Evolutionary conservation across 2,113 vertebrate genomes (phyloP).

Genomic region (Okapia johnstoni): DNA sequence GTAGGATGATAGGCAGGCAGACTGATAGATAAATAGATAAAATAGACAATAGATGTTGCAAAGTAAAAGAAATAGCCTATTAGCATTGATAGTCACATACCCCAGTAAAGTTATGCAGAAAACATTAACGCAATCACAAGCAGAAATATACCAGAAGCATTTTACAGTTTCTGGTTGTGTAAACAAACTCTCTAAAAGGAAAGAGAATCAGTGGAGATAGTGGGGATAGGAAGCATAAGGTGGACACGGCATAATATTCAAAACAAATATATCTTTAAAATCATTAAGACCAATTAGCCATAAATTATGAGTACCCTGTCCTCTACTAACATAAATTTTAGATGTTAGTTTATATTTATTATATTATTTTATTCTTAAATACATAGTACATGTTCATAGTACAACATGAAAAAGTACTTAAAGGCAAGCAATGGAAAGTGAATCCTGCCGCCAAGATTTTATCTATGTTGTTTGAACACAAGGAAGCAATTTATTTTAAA

Average conservation of each 20-base stretch:
- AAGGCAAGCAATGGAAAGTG: neutral
- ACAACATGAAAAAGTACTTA: neutral
- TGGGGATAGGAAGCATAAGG: neutral
- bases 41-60: neutral
- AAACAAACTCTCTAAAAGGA: neutral
- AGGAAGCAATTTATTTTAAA: conserved; percentile 11
- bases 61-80: neutral
- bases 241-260: neutral
- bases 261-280: neutral
- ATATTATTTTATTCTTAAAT: neutral
- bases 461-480: neutral
- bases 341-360: neutral
- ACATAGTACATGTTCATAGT: neutral
- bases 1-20: neutral
- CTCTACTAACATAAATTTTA: neutral
- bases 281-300: neutral
- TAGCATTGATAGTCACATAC: neutral
- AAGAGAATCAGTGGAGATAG: neutral
- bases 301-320: neutral
- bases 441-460: neutral
- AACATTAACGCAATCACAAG: neutral
- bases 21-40: neutral
- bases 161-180: neutral
- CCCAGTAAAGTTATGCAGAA: neutral
- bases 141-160: neutral